Evolutionary conservation across 1,140 invertebrate species (phyloP).

Genomic region (Leptinotarsa lineolata): DNA sequence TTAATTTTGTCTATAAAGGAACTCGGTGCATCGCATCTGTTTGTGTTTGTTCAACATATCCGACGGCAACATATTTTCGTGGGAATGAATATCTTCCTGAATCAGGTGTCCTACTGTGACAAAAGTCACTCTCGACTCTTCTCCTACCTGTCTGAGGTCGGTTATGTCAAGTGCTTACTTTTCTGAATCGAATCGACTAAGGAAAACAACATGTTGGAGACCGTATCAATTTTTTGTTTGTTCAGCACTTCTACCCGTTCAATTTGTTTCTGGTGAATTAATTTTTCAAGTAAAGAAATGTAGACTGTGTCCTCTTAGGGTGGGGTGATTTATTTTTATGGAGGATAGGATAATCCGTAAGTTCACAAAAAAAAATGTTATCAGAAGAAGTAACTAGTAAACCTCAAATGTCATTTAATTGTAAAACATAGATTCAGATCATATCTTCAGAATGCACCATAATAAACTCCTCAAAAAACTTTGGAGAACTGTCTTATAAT

Average conservation of each 20-base stretch:
- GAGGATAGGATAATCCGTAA: too few relatives aligned
- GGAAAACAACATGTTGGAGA: constrained; percentile 5
- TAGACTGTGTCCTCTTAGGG: too few relatives aligned
- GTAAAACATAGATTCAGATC: too few relatives aligned
- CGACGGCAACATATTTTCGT: constrained; percentile 23
- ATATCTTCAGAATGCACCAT: too few relatives aligned
- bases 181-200: constrained; percentile 10
- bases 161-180: constrained; percentile 32
- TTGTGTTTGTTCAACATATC: constrained; percentile 1
- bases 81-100: constrained; percentile 27
- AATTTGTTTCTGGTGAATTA: background rate
- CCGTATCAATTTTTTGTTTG: constrained; percentile 7
- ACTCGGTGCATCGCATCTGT: constrained; percentile 8
- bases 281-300: background rate
- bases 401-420: too few relatives aligned
- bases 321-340: too few relatives aligned
- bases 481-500: too few relatives aligned
- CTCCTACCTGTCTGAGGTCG: constrained; percentile 32
- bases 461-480: too few relatives aligned
- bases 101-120: constrained; percentile 28
- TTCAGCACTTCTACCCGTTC: background rate
- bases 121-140: constrained; percentile 21
- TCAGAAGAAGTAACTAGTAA: too few relatives aligned
- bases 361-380: too few relatives aligned
- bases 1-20: too few relatives aligned